phyloP scores from a whole-genome alignment of 1,140 invertebrate species.

The Danaus melanippus region DNA sequence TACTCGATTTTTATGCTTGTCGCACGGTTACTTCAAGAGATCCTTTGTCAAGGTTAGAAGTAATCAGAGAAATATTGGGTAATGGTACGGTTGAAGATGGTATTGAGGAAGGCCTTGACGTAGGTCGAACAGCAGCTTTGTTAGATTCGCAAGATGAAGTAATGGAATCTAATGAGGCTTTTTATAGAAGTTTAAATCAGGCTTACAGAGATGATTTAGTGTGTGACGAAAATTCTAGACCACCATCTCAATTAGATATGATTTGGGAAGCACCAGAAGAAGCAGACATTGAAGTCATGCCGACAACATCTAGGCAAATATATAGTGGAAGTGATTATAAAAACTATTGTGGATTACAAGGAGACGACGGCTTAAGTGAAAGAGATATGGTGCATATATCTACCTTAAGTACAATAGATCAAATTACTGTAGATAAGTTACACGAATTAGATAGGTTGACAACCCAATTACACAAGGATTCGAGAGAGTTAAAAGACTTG shows the following conservation, averaged over 20 bases:
- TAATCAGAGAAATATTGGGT: conserved; percentile 75
- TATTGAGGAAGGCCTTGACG: conserved; percentile 75
- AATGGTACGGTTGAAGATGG: conserved; percentile 76
- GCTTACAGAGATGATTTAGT: conserved; percentile 87
- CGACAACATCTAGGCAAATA: conserved; percentile 72
- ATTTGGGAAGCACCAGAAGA: conserved; percentile 83
- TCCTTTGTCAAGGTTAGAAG: conserved; percentile 70
- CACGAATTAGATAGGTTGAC: conserved; percentile 83
- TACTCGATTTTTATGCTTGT: conserved; percentile 84
- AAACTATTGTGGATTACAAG: conserved; percentile 78
- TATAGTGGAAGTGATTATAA: conserved; percentile 86
- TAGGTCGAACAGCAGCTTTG: conserved; percentile 49
- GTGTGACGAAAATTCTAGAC: conserved; percentile 75
- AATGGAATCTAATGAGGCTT: conserved; percentile 87
- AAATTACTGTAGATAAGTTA: conserved; percentile 83
- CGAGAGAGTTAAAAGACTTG: conserved; percentile 82
- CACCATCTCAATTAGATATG: conserved; percentile 82
- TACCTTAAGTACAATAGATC: conserved; percentile 81
- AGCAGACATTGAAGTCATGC: conserved; percentile 66
- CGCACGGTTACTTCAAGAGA: conserved; percentile 60
- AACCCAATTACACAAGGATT: conserved; percentile 83
- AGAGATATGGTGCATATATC: conserved; percentile 83
- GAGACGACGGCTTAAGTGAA: conserved; percentile 82
- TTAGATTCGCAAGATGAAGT: conserved; percentile 59
- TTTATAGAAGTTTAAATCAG: conserved; percentile 90